Evolutionary conservation across 2,797 vertebrate genomes (phyloP).

Genomic region (Pseudochirops corinnae): DNA sequence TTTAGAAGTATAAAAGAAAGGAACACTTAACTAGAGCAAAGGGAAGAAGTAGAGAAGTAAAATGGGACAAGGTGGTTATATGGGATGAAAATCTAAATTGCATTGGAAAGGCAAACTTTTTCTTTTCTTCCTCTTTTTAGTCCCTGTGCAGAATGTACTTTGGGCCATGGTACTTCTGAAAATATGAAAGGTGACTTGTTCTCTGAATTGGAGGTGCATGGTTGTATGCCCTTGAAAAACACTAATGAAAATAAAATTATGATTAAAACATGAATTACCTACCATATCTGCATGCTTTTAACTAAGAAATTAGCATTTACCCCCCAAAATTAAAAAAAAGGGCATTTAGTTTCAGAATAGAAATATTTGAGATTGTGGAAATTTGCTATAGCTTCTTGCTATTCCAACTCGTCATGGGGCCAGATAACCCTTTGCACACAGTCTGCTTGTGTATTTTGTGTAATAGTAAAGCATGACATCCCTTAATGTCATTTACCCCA

Average conservation of each 20-base stretch:
- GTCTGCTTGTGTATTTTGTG: not conserved
- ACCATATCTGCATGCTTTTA: not conserved
- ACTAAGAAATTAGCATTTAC: not conserved
- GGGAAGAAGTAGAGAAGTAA: not conserved
- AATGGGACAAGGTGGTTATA: not conserved
- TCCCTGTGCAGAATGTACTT: not conserved
- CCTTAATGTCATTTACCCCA: fast-evolving
- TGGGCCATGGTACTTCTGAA: not conserved
- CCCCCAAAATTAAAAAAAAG: not conserved
- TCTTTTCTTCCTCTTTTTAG: not conserved
- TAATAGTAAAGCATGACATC: not conserved
- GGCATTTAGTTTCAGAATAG: not conserved
- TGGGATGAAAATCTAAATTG: fast-evolving
- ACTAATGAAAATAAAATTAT: fast-evolving
- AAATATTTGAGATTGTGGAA: not conserved
- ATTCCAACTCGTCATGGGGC: not conserved
- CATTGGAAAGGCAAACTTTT: not conserved
- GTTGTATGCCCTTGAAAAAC: not conserved
- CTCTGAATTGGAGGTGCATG: not conserved
- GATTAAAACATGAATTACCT: not conserved
- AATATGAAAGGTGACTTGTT: not conserved
- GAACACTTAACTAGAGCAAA: not conserved
- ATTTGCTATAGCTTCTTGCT: not conserved
- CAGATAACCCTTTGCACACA: not conserved
- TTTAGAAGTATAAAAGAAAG: fast-evolving